Conservation (phyloP, 2,888 invertebrate species). For the Drosophila neotestacea region DNA sequence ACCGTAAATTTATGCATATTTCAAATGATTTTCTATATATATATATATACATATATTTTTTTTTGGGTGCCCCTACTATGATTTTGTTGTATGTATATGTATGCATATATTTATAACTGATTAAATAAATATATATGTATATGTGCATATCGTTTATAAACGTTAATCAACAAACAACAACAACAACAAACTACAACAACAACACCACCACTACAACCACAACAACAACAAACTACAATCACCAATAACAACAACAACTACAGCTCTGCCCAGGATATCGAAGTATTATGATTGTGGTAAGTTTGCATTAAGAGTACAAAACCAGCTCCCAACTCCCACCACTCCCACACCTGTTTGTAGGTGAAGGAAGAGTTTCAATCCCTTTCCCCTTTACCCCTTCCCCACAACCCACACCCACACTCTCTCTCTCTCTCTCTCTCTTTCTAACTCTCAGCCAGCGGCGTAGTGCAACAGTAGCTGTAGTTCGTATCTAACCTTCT, state of each 20-base stretch:
- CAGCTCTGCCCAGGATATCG: conserved; percentile 88
- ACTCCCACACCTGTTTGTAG: too few relatives aligned
- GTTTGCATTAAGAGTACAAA: conserved; percentile 73
- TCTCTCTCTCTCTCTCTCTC: background rate
- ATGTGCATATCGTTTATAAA: conserved; percentile 51
- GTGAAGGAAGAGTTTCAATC: background rate
- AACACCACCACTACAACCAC: conserved; percentile 45
- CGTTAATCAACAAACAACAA: conserved; percentile 63
- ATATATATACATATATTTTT: conserved; percentile 31
- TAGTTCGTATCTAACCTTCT: background rate
- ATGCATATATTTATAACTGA: conserved; percentile 28
- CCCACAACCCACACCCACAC: background rate
- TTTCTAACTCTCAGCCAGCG: background rate
- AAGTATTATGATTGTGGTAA: conserved; percentile 89
- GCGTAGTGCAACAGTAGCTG: conserved; percentile 19
- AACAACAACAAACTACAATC: conserved; percentile 55
- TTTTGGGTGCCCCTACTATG: conserved; percentile 64
- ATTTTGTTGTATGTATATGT: conserved; percentile 61
- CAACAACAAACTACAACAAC: conserved; percentile 31
- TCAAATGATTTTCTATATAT: conserved; percentile 62
- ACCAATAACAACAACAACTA: conserved; percentile 47
- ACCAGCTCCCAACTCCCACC: background rate
- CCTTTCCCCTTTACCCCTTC: background rate
- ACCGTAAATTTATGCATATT: conserved; percentile 62
- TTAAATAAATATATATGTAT: conserved; percentile 22